Percentiles rank a stretch among this genome's conserved stretches.
These are phyloP conservation scores for Nasonia giraulti DNA, from an alignment of 1,140 invertebrate species.

Conservation along the genomic window DNA sequence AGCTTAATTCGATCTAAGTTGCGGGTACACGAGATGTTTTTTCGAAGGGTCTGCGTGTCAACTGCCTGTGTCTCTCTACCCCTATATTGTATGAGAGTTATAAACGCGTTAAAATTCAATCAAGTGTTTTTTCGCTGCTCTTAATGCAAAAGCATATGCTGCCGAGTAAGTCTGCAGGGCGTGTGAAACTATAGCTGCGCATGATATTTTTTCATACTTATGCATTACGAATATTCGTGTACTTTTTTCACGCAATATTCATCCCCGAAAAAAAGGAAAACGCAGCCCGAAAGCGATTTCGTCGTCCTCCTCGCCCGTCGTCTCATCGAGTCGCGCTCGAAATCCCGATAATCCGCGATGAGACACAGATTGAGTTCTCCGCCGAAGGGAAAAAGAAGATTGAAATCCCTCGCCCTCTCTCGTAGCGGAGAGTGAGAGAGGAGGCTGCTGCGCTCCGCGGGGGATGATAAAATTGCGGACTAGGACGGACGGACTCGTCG, in stretches of 20 bases:
- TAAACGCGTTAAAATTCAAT: background rate
- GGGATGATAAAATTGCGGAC: constrained; percentile 72
- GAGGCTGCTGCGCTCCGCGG: constrained; percentile 51
- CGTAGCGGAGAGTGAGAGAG: constrained; percentile 9
- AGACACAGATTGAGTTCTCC: constrained; percentile 73
- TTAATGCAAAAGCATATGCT: background rate
- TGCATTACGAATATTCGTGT: too few species aligned
- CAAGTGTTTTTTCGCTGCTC: too few species aligned
- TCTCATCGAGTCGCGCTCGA: constrained; percentile 54
- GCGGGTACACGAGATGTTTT: constrained; percentile 3
- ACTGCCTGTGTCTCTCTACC: background rate
- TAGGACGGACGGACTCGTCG: constrained; percentile 40
- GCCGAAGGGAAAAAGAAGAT: constrained; percentile 65
- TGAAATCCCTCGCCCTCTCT: constrained; percentile 63
- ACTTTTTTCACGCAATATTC: background rate
- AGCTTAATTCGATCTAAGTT: constrained; percentile 24
- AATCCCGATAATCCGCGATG: constrained; percentile 73
- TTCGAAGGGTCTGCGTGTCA: background rate
- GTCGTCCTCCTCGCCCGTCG: constrained; percentile 6
- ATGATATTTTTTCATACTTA: background rate
- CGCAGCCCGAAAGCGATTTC: constrained; percentile 31
- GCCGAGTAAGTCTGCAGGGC: too few species aligned
- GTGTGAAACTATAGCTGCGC: too few species aligned
- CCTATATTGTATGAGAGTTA: background rate
- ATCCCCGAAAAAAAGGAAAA: background rate